A percentile compares a stretch with the other conserved stretches of the same genome.
Evolutionary conservation across 2,113 vertebrate species (phyloP).

Genomic region (Fregata magnificens): DNA sequence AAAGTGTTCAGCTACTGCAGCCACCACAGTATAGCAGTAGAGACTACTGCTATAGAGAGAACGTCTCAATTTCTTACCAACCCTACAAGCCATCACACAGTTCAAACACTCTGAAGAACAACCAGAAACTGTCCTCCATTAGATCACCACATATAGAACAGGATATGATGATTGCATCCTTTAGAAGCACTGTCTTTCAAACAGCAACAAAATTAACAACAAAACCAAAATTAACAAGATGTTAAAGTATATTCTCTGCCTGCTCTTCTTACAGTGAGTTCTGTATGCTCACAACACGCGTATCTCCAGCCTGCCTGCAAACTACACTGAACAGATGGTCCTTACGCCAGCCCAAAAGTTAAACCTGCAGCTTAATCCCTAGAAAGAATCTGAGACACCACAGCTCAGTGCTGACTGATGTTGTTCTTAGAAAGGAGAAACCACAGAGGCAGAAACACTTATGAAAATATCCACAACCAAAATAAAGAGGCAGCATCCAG

Average conservation of each 20-base stretch:
- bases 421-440: slow-evolving; percentile 38
- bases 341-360: neutral
- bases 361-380: slow-evolving; percentile 27
- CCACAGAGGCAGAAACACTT: neutral
- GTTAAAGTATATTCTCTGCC: neutral
- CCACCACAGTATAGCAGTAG: neutral
- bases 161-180: neutral
- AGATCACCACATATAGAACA: neutral
- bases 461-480: neutral
- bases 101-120: neutral
- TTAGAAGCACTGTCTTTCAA: neutral
- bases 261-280: neutral
- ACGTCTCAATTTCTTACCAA: neutral
- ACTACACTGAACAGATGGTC: slow-evolving; percentile 21
- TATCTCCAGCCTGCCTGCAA: neutral
- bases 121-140: neutral
- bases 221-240: neutral
- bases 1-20: neutral
- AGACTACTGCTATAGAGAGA: too few relatives aligned
- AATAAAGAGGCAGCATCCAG: neutral
- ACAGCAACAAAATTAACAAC: neutral
- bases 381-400: slow-evolving; percentile 14
- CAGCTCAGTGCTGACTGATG: neutral
- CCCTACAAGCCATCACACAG: neutral
- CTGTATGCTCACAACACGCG: neutral